Conservation (phyloP, 35 echinoderm and acorn worm genomes). For the Holothuria glaberrima region DNA sequence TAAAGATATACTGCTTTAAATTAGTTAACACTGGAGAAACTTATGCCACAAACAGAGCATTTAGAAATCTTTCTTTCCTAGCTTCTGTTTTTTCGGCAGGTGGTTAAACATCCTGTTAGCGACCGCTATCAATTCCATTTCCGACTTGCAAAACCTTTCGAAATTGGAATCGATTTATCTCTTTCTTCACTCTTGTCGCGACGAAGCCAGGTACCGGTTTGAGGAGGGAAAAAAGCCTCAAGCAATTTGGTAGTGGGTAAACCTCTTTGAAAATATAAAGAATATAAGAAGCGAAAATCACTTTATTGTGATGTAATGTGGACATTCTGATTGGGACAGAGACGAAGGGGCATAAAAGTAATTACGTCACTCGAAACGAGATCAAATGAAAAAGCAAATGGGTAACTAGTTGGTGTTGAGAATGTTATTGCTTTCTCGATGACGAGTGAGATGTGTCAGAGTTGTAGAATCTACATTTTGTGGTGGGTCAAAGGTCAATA, state of each 20-base stretch:
- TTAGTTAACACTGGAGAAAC: constrained; percentile 39
- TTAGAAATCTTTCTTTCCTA: constrained; percentile 26
- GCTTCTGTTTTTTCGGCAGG: constrained; percentile 36
- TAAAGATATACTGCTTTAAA: constrained; percentile 28
- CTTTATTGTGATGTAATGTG: constrained; percentile 42
- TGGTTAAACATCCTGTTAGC: constrained; percentile 57
- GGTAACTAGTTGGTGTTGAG: too few species aligned
- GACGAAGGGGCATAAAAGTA: too few species aligned
- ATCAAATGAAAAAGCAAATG: too few species aligned
- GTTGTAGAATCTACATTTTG: too few species aligned
- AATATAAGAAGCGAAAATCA: not conserved
- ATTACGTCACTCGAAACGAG: too few species aligned
- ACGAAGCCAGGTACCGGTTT: constrained; percentile 37
- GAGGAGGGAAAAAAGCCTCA: constrained; percentile 17
- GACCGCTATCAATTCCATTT: constrained; percentile 58
- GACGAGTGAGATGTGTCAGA: too few species aligned
- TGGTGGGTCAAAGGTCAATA: too few species aligned
- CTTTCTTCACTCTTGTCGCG: not conserved
- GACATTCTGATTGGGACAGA: not conserved
- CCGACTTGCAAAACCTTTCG: constrained; percentile 62
- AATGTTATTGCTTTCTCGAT: too few species aligned
- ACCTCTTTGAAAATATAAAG: constrained; percentile 29
- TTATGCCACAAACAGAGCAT: constrained; percentile 40
- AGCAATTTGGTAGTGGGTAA: constrained; percentile 42
- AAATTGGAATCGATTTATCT: constrained; percentile 59